These are phyloP conservation scores for Setophaga petechia DNA, from an alignment of 2,113 vertebrate genomes.

Conservation along the genomic window DNA sequence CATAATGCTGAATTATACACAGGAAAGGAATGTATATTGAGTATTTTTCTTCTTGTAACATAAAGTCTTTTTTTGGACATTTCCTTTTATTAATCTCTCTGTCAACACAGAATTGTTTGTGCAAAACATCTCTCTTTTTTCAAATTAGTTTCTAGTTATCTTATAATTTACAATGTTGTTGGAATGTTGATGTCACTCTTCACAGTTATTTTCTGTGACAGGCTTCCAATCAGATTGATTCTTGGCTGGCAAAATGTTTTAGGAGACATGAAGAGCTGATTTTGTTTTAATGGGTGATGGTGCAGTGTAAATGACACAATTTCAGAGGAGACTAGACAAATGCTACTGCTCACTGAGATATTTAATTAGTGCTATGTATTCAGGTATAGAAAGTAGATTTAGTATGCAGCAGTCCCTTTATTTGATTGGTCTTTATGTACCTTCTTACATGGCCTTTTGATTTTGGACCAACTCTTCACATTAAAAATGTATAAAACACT, in stretches of 20 bases:
- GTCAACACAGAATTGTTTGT: not conserved
- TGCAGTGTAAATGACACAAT: not conserved
- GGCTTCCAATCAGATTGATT: not conserved
- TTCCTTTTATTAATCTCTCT: not conserved
- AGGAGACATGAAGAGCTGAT: not conserved
- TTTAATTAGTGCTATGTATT: not conserved
- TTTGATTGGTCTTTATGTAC: not conserved
- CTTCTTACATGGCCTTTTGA: not conserved
- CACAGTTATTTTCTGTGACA: not conserved
- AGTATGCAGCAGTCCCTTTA: not conserved
- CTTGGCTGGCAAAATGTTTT: not conserved
- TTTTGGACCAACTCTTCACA: not conserved
- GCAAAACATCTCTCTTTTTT: not conserved
- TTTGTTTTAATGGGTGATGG: not conserved
- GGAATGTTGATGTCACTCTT: not conserved
- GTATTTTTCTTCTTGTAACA: not conserved
- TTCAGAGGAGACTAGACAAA: not conserved
- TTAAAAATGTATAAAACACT: constrained; percentile 32
- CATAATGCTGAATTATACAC: not conserved
- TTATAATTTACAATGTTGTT: not conserved
- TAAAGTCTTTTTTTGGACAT: not conserved
- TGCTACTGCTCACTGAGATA: not conserved
- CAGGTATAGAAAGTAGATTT: not conserved
- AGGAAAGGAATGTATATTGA: not conserved
- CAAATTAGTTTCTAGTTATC: not conserved